Base-by-base conservation (phyloP, 2,113 vertebrate genomes). In the Halcyon malimbica region DNA sequence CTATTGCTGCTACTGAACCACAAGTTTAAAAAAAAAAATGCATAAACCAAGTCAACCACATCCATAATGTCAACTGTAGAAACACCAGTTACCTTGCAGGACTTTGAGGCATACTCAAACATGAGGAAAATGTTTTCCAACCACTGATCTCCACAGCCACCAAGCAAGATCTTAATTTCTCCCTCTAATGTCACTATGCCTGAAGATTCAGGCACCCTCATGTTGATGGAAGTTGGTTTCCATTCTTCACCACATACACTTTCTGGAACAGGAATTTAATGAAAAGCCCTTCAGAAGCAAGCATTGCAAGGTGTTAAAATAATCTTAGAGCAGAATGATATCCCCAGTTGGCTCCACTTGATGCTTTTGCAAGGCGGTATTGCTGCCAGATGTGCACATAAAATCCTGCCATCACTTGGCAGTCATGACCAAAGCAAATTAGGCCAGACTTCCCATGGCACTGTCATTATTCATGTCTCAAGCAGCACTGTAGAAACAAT, bases 1-100 rank as follows among this genome's bases (percentile, higher is more conserved):
- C 41, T 85, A 86, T 79, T 90, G 71, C 33, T 77, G 69, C 67
- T 91, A 94, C 23, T 50, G 28, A 88, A 51, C 48, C 77, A 73
- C 63, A 85, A 23, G 16, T 80, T 86, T 86, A 33, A 78, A 96
- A 96, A 83, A 88, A 78, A 96, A 96, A 83, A 88, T 4, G 21
- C 59, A 88, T 39, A 42, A 95, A 68, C 50, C 74, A 84, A 75
- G 62, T 18, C 37, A 67, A 73, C 33, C 25, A 92, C 37, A 89
- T 69, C 73, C 31, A 62, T 67, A 6, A 25, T 5, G 5, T 50
- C 48, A 83, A 54, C 51, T 78, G 31, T 11, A 86, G 48, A 87
- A 91, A 93, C 11, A 68, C 13, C 8, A 6, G 41, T 62, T 46
- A 83, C 35, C n/a, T 84, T 78, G 41, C 0, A 82, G n/a, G 48